These are phyloP conservation scores for Cerastoderma edule DNA, from an alignment of 2,888 invertebrate species.

Conservation along the genomic window DNA sequence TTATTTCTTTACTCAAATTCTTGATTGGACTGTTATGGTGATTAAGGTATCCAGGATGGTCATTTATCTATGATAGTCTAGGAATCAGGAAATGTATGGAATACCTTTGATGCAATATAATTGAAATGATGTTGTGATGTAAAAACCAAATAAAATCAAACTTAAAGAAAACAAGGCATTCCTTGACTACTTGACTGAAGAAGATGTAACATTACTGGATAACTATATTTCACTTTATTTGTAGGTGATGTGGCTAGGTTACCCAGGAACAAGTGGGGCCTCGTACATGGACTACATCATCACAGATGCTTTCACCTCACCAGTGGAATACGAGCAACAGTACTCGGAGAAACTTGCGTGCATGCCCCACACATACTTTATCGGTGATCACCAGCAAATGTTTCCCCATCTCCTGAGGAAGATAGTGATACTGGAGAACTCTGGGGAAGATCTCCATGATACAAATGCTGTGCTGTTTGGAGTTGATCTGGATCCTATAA, in stretches of 20 bases:
- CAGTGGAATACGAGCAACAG: constrained; percentile 91
- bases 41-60: too few species aligned
- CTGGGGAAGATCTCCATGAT: constrained; percentile 84
- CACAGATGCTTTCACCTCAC: constrained; percentile 97
- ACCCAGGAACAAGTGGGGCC: constrained; percentile 99
- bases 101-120: too few species aligned
- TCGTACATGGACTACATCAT: constrained; percentile 99
- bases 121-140: too few species aligned
- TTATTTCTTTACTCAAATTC: too few species aligned
- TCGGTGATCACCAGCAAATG: constrained; percentile 99
- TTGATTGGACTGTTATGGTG: too few species aligned
- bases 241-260: constrained; percentile 98
- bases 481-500: constrained; percentile 95
- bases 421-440: constrained; percentile 64
- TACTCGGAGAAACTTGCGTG: constrained; percentile 99
- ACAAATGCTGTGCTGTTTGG: constrained; percentile 96
- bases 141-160: too few species aligned
- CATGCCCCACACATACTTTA: constrained; percentile 99
- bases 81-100: too few species aligned
- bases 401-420: constrained; percentile 88
- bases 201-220: too few species aligned
- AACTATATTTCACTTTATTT: constrained; percentile 2
- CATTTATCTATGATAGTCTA: too few species aligned
- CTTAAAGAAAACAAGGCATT: too few species aligned
- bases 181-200: too few species aligned